phyloP scores from a whole-genome alignment of 2,888 invertebrate species.

The Tiphia femorata region DNA sequence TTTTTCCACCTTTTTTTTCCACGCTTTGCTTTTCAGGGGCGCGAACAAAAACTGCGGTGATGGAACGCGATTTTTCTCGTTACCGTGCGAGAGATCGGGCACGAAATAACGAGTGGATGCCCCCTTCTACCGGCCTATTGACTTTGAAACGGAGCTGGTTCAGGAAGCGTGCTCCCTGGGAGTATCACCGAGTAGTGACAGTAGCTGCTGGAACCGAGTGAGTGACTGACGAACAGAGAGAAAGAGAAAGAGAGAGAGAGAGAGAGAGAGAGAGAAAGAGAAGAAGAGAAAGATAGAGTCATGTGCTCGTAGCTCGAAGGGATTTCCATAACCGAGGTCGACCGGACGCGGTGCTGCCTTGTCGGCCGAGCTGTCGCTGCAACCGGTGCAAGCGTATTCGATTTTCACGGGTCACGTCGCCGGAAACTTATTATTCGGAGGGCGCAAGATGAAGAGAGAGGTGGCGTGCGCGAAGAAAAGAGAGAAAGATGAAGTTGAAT shows the following conservation, averaged over 20 bases:
- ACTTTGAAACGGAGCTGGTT: background rate
- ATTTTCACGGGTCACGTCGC: constrained; percentile 61
- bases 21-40: too few species aligned
- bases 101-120: background rate
- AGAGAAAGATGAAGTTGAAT: constrained; percentile 9
- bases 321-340: constrained; percentile 61
- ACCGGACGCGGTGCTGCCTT: constrained; percentile 59
- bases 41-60: too few species aligned
- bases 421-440: constrained; percentile 59
- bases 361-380: constrained; percentile 65
- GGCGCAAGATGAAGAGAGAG: constrained; percentile 22
- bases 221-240: background rate
- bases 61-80: background rate
- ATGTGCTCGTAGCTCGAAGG: constrained; percentile 51
- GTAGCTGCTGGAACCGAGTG: too few species aligned
- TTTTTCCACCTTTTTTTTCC: too few species aligned
- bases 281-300: constrained; percentile 12
- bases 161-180: background rate
- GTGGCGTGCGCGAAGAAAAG: too few species aligned
- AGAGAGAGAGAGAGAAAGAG: background rate
- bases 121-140: constrained; percentile 1
- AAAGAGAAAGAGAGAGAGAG: background rate
- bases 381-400: constrained; percentile 61
- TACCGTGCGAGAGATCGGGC: background rate
- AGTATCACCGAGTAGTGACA: too few species aligned